A percentile compares a stretch with the other conserved stretches of the same genome.
These are phyloP conservation scores for Spermophilus dauricus DNA, from an alignment of 2,113 vertebrate genomes.

Conservation along the genomic window DNA sequence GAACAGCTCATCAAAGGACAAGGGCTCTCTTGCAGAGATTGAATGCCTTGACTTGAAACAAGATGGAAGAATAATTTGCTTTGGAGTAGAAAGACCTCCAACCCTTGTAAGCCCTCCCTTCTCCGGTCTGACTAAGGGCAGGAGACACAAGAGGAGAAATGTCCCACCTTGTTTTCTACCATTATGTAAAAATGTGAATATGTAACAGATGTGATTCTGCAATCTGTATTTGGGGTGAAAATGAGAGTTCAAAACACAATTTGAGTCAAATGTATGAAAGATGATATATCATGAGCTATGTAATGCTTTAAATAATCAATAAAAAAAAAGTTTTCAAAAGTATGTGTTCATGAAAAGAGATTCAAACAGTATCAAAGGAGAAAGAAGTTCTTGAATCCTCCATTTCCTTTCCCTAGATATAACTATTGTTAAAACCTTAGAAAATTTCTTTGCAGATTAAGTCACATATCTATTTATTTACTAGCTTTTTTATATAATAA, in stretches of 20 bases:
- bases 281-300: too few relatives aligned
- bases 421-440: background rate
- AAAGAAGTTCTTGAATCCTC: background rate
- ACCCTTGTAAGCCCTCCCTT: background rate
- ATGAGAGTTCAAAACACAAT: too few relatives aligned
- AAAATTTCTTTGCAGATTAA: slow-evolving; percentile 47
- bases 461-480: background rate
- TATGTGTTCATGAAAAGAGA: background rate
- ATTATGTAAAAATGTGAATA: too few relatives aligned
- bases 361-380: slow-evolving; percentile 42
- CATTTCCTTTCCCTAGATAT: background rate
- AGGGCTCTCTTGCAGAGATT: background rate
- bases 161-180: background rate
- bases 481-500: slow-evolving; percentile 29
- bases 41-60: background rate
- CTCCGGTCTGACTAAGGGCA: background rate
- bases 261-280: too few relatives aligned
- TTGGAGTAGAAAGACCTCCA: background rate
- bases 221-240: too few relatives aligned
- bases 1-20: background rate
- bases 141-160: background rate
- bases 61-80: slow-evolving; percentile 35
- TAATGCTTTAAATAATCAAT: too few relatives aligned
- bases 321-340: too few relatives aligned
- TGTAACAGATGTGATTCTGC: too few relatives aligned